Percentiles rank a stretch among this genome's conserved stretches.
Evolutionary conservation across 23 tunicate genomes (phyloP).

Genomic region (Corella eumyota): DNA sequence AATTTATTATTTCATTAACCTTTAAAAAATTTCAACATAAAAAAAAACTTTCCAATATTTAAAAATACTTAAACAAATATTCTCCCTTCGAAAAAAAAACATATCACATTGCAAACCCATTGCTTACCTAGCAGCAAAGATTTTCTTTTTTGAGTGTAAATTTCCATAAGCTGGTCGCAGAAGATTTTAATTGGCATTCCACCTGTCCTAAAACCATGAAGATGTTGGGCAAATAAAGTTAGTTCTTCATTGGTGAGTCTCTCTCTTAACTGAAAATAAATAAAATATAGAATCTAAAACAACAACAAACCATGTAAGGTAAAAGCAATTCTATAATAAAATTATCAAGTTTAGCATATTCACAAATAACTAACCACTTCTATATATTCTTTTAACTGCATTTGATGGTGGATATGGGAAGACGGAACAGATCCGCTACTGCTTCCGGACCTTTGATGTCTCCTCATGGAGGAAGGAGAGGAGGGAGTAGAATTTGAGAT

Average conservation of each 20-base stretch:
- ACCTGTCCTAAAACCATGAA: conserved; percentile 67
- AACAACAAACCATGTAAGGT: not conserved
- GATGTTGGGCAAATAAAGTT: conserved; percentile 41
- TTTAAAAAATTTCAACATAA: no score
- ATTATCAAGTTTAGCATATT: no score
- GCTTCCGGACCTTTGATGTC: conserved; percentile 30
- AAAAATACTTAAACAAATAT: no score
- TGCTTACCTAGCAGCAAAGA: conserved; percentile 57
- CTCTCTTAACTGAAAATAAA: conserved; percentile 41
- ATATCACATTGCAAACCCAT: no score
- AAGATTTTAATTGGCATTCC: conserved; percentile 29
- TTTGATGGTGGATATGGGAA: conserved; percentile 19
- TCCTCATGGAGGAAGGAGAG: conserved; percentile 9
- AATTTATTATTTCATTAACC: no score
- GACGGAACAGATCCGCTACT: conserved; percentile 30
- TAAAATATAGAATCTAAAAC: no score
- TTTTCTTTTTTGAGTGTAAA: conserved; percentile 65
- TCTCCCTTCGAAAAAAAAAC: no score
- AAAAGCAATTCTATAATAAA: no score
- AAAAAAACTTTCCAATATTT: no score
- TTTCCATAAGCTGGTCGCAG: conserved; percentile 41
- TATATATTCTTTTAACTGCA: conserved; percentile 64
- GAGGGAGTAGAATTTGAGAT: conserved; percentile 46
- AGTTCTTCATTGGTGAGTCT: conserved; percentile 54
- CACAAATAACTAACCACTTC: conserved; percentile 42